These are phyloP conservation scores for Sebastes reedi DNA, from an alignment of 2,797 vertebrate species.

Conservation along the genomic window DNA sequence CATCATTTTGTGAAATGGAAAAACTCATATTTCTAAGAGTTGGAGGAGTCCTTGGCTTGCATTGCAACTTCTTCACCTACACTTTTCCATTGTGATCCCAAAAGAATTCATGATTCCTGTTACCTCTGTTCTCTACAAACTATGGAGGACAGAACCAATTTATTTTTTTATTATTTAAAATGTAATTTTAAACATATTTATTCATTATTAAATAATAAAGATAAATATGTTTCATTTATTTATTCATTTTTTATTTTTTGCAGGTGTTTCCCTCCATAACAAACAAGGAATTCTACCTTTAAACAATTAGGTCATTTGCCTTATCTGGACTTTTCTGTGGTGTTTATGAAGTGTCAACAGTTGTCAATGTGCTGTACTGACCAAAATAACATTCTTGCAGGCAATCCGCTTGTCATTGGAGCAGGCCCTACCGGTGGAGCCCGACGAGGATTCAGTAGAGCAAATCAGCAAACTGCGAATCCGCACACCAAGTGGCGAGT, in stretches of 20 bases:
- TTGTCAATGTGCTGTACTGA: neutral
- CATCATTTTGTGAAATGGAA: neutral
- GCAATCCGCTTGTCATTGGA: constrained; percentile 96
- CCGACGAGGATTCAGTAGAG: constrained; percentile 89
- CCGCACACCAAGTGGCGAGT: constrained; percentile 95
- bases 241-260: fast-evolving
- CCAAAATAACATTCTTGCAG: constrained; percentile 68
- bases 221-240: too few species aligned
- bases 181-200: too few species aligned
- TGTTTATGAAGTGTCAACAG: neutral
- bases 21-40: neutral
- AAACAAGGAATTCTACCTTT: neutral
- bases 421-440: constrained; percentile 93
- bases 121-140: neutral
- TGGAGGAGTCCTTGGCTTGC: neutral
- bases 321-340: neutral
- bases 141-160: too few species aligned
- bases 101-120: neutral
- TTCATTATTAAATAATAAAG: too few species aligned
- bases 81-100: neutral
- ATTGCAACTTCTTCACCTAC: neutral
- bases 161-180: too few species aligned
- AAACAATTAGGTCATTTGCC: neutral
- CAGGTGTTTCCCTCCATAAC: fast-evolving
- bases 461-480: constrained; percentile 96